Evolutionary conservation across 2,797 vertebrate genomes (phyloP).

Genomic region (Danio kyathit): DNA sequence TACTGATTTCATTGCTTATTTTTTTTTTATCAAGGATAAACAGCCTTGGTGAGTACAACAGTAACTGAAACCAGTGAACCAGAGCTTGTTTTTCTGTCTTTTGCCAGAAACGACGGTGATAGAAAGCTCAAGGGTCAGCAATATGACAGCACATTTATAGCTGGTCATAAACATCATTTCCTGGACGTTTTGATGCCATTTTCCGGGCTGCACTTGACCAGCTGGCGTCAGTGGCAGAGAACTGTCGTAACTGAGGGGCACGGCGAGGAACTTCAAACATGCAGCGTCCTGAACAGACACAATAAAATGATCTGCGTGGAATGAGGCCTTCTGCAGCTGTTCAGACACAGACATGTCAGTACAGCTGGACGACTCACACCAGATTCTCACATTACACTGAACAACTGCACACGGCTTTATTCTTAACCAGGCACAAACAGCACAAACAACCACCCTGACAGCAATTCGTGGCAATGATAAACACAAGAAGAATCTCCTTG

Average conservation of each 20-base stretch:
- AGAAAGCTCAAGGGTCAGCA: slow-evolving; percentile 16
- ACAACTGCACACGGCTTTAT: slow-evolving; percentile 46
- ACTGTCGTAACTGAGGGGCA: slow-evolving; percentile 38
- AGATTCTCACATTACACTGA: slow-evolving; percentile 55
- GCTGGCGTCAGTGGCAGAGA: slow-evolving; percentile 45
- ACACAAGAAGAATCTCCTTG: neutral
- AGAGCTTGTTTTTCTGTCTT: neutral
- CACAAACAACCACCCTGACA: slow-evolving; percentile 13
- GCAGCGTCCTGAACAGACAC: slow-evolving; percentile 59
- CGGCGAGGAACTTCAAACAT: slow-evolving; percentile 58
- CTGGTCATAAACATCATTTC: slow-evolving; percentile 16
- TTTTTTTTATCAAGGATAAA: too few relatives aligned
- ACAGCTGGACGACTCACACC: slow-evolving; percentile 60
- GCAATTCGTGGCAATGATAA: slow-evolving; percentile 20
- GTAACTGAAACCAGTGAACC: too few relatives aligned
- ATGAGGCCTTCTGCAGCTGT: slow-evolving; percentile 63
- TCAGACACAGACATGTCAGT: slow-evolving; percentile 57
- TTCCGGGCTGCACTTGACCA: slow-evolving; percentile 19
- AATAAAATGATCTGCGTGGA: slow-evolving; percentile 63
- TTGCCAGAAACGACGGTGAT: neutral
- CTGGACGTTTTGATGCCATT: slow-evolving; percentile 24
- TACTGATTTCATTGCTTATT: too few relatives aligned
- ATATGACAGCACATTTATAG: slow-evolving; percentile 26
- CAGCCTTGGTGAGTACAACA: too few relatives aligned
- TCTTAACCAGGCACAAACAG: slow-evolving; percentile 49